Evolutionary conservation across 2,113 vertebrate genomes (phyloP), one percentile per base, ranked within the genome.

Genomic region (Siniperca chuatsi): DNA sequence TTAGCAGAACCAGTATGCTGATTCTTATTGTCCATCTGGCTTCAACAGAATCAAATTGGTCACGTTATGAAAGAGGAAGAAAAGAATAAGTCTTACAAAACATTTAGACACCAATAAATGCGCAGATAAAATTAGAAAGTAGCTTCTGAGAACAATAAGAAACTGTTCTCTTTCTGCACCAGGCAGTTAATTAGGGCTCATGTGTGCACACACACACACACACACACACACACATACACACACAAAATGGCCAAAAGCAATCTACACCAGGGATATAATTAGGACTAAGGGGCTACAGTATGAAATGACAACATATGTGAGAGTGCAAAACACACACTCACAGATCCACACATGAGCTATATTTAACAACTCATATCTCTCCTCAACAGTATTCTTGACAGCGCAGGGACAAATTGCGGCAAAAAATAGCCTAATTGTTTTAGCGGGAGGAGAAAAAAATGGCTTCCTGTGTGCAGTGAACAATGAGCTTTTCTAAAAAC

Each of bases 361-460:
- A 92, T 91, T 93, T 93, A 93, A 88, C 80, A 25, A 1, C 79
- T 85, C 89, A 66, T 87, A 90, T 93, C 89, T 86, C 29, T 74
- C 73, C 74, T 89, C 84, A 69, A 70, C 83, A 85, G 84, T 84
- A 77, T 90, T 93, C 90, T 89, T 89, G 89, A 88, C 88, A 77
- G 86, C 58, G 8, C 65, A 8, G 60, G 87, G 92, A 93, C 83
- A 80, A 87, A 92, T 83, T 78, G 85, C 23, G 4, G 79, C 82
- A 94, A 84, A 92, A 94, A 95, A 95, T 94, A 95, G 90, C 87
- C 67, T 84, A 74, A 95, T 94, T 95, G 95, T 95, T 94, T 92
- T 72, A 87, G 68, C 8, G 21, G 23, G 66, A 29, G 75, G 75
- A 58, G 52, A 83, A 88, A 76, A 88, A 88, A 91, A 89, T 79